These are phyloP conservation scores for Heliconius hermathena DNA, from an alignment of 1,140 invertebrate genomes.

Conservation along the genomic window DNA sequence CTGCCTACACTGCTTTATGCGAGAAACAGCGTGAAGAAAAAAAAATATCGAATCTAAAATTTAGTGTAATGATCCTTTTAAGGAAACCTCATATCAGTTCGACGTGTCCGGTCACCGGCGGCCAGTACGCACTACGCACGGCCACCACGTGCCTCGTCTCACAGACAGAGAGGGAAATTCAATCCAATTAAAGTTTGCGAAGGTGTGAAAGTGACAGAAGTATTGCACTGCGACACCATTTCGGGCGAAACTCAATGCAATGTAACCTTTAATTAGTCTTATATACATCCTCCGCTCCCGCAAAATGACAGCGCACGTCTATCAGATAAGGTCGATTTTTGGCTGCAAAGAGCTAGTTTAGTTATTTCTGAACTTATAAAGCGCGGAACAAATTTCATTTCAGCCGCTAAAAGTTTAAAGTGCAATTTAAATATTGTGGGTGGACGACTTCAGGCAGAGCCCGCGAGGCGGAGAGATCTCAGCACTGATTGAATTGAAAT, in stretches of 20 bases:
- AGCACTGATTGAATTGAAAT: conserved; percentile 31
- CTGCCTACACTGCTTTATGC: no score
- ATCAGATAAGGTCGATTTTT: conserved; percentile 41
- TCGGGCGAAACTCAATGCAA: conserved; percentile 57
- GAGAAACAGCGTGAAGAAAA: no score
- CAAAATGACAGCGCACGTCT: background rate
- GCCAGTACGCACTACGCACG: conserved; percentile 23
- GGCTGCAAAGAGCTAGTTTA: conserved; percentile 7
- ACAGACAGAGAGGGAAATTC: conserved; percentile 42
- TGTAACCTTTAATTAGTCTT: conserved; percentile 40
- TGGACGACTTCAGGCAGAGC: conserved; percentile 30
- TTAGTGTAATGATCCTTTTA: conserved; percentile 17
- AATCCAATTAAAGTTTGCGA: background rate
- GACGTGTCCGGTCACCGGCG: background rate
- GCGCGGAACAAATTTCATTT: conserved; percentile 75
- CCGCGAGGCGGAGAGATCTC: conserved; percentile 22
- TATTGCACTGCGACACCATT: conserved; percentile 66
- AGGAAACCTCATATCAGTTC: conserved; percentile 17
- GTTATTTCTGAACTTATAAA: conserved; percentile 68
- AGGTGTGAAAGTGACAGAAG: conserved; percentile 43
- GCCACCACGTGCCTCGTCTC: conserved; percentile 29
- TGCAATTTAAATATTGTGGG: conserved; percentile 73
- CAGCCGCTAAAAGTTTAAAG: conserved; percentile 74
- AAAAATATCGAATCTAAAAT: background rate
- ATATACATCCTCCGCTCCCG: conserved; percentile 15